A percentile compares a stretch with the other conserved stretches of the same genome.
phyloP scores from a whole-genome alignment of 2,113 vertebrate genomes.

The Verasper variegatus region DNA sequence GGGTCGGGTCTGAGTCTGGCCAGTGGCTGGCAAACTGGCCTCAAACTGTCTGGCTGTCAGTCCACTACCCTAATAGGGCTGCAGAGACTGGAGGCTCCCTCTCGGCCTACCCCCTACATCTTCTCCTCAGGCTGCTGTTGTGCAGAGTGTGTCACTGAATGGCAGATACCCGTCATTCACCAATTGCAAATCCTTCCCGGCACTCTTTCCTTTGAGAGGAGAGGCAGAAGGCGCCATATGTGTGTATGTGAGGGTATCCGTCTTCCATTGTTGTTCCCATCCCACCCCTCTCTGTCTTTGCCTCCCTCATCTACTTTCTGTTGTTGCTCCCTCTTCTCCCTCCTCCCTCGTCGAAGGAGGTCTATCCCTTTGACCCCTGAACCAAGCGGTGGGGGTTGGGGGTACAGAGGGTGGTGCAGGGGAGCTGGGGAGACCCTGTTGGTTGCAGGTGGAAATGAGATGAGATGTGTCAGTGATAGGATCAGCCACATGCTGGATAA shows the following conservation, averaged over 20 bases:
- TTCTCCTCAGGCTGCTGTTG: slow-evolving; percentile 54
- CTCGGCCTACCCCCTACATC: slow-evolving; percentile 53
- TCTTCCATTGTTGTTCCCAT: slow-evolving; percentile 50
- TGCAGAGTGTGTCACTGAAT: slow-evolving; percentile 40
- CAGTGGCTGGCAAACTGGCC: slow-evolving; percentile 40
- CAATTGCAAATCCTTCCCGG: slow-evolving; percentile 47
- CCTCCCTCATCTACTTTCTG: slow-evolving; percentile 32
- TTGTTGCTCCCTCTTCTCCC: slow-evolving; percentile 3
- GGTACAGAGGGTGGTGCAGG: background rate
- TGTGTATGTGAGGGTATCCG: slow-evolving; percentile 13
- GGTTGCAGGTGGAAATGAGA: slow-evolving; percentile 75
- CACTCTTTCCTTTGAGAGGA: slow-evolving; percentile 44
- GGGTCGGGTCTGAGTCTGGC: slow-evolving; percentile 59
- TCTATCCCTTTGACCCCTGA: slow-evolving; percentile 63
- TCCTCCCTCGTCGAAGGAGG: slow-evolving; percentile 24
- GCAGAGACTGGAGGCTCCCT: slow-evolving; percentile 59
- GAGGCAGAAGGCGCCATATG: slow-evolving; percentile 20
- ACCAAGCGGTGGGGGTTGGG: slow-evolving; percentile 14
- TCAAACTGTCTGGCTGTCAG: slow-evolving; percentile 68
- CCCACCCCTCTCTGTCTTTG: slow-evolving; percentile 19
- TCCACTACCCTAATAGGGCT: slow-evolving; percentile 52
- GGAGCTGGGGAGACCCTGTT: slow-evolving; percentile 20
- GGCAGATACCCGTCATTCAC: slow-evolving; percentile 71
- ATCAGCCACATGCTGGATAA: slow-evolving; percentile 61
- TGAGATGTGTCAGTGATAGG: slow-evolving; percentile 69